phyloP scores from a whole-genome alignment of 2,113 vertebrate genomes.

The Microtus montanus region DNA sequence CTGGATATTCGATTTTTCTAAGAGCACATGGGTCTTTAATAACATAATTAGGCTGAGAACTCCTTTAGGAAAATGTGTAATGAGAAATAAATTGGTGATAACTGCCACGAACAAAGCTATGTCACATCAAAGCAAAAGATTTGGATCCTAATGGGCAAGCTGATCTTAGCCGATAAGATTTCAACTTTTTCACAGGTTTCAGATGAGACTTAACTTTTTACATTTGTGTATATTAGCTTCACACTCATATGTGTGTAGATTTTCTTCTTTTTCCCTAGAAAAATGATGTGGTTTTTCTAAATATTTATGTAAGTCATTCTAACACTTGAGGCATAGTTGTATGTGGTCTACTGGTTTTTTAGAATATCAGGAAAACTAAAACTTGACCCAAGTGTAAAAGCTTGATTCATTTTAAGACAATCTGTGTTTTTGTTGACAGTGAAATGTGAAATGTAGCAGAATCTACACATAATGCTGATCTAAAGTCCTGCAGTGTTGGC shows the following conservation, averaged over 20 bases:
- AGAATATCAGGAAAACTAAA: neutral
- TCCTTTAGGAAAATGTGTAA: neutral
- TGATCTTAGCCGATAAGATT: neutral
- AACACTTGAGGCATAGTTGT: neutral
- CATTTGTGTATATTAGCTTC: neutral
- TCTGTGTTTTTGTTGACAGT: neutral
- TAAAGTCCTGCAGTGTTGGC: neutral
- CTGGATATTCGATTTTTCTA: neutral
- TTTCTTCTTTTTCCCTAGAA: neutral
- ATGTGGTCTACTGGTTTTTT: neutral
- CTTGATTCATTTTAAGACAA: neutral
- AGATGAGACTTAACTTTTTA: neutral
- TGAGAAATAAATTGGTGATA: neutral
- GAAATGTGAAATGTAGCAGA: neutral
- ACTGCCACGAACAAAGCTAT: neutral
- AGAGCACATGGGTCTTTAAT: neutral
- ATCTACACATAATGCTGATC: neutral
- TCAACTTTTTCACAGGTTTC: neutral
- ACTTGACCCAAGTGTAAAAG: neutral
- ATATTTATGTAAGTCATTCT: neutral
- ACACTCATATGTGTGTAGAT: neutral
- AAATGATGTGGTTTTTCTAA: slow-evolving; percentile 1
- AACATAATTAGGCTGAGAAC: neutral
- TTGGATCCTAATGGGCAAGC: neutral
- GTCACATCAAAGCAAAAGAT: neutral